Conservation (phyloP, 2,797 vertebrate genomes). For the Synanceia verrucosa region DNA sequence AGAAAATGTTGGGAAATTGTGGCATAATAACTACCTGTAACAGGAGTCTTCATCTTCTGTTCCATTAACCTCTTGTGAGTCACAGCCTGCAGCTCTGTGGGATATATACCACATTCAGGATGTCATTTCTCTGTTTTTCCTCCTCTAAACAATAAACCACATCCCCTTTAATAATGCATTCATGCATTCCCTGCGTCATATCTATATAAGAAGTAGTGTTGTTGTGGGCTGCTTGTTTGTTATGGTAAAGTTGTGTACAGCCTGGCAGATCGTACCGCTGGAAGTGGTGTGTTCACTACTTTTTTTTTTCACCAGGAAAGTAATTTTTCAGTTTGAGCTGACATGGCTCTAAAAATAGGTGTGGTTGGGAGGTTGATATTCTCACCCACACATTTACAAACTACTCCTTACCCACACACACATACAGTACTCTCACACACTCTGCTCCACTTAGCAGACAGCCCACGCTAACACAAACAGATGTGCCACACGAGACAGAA, state of each 20-base stretch:
- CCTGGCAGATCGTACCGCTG: constrained; percentile 11
- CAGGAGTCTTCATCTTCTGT: background rate
- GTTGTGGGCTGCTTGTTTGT: constrained; percentile 49
- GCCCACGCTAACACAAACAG: constrained; percentile 63
- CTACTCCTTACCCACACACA: constrained; percentile 38
- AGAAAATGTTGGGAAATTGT: constrained; percentile 43
- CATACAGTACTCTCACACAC: constrained; percentile 27
- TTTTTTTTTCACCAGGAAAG: constrained; percentile 17
- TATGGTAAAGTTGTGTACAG: constrained; percentile 33
- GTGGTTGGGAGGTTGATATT: constrained; percentile 72
- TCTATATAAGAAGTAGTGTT: constrained; percentile 7
- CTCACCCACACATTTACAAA: constrained; percentile 63
- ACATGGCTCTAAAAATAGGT: constrained; percentile 77
- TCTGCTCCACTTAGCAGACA: constrained; percentile 61
- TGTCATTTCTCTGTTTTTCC: background rate
- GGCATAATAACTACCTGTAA: constrained; percentile 17
- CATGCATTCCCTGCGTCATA: constrained; percentile 18
- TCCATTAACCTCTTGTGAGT: background rate
- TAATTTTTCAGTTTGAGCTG: constrained; percentile 59
- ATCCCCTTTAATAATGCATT: constrained; percentile 38
- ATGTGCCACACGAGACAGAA: constrained; percentile 50
- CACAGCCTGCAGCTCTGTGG: background rate
- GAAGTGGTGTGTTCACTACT: constrained; percentile 23
- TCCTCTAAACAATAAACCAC: constrained; percentile 25
- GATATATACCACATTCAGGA: background rate